A percentile compares a stretch with the other conserved stretches of the same genome.
Conservation (phyloP, 2,797 vertebrate genomes). For the Channa striata region DNA sequence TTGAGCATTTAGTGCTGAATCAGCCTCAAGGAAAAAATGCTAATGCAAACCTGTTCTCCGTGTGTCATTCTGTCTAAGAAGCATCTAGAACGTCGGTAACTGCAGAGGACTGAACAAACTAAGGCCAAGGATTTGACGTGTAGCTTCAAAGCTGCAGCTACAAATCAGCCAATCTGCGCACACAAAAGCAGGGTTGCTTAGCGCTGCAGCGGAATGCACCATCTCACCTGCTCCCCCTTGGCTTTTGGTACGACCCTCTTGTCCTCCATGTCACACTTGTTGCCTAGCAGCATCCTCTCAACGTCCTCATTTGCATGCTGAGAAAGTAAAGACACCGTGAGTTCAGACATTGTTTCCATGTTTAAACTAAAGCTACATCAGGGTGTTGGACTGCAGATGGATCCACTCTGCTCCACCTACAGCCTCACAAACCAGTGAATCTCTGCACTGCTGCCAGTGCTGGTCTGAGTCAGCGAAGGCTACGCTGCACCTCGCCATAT, state of each 20-base stretch:
- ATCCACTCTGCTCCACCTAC: too few relatives aligned
- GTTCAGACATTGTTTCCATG: too few relatives aligned
- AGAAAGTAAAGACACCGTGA: constrained; percentile 32
- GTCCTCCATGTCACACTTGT: constrained; percentile 99
- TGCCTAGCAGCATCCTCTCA: constrained; percentile 99
- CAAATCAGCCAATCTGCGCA: constrained; percentile 6
- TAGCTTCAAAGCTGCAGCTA: neutral
- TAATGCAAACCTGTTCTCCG: neutral
- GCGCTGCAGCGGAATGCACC: constrained; percentile 3
- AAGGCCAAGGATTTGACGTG: neutral
- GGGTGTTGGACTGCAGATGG: too few relatives aligned
- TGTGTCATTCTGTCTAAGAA: neutral
- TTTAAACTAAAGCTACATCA: neutral
- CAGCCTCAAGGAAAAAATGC: neutral
- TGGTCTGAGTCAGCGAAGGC: too few relatives aligned
- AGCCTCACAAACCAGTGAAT: neutral
- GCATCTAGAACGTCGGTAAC: neutral
- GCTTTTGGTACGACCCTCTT: constrained; percentile 97
- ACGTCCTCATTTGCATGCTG: constrained; percentile 99
- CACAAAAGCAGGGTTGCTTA: neutral
- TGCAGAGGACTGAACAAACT: neutral
- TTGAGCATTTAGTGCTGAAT: neutral
- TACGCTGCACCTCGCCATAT: too few relatives aligned
- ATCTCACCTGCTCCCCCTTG: constrained; percentile 97
- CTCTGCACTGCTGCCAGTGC: too few relatives aligned